Evolutionary conservation across 2,113 vertebrate species (phyloP).

Genomic region (Pica pica): DNA sequence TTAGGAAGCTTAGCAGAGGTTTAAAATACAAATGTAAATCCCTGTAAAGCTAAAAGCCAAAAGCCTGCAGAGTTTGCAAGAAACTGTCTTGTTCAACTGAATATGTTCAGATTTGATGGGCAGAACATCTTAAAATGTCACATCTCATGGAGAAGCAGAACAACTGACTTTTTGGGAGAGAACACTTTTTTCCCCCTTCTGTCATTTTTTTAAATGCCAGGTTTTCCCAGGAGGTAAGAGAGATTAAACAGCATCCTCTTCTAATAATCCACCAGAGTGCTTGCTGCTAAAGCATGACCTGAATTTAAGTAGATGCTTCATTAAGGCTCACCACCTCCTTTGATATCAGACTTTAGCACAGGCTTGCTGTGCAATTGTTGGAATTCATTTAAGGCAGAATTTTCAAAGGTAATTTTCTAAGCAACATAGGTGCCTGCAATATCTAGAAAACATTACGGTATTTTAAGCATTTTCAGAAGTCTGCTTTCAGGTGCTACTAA

Average conservation of each 20-base stretch:
- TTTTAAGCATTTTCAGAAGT: neutral
- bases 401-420: neutral
- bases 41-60: neutral
- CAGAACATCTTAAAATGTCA: neutral
- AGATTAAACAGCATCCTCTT: neutral
- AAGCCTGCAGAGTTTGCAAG: neutral
- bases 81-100: neutral
- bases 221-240: constrained; percentile 16
- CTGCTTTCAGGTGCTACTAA: neutral
- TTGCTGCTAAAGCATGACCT: constrained; percentile 1
- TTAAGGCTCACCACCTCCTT: constrained; percentile 6
- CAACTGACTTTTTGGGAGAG: neutral
- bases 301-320: constrained; percentile 30
- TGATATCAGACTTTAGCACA: neutral
- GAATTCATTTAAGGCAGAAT: neutral
- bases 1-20: neutral
- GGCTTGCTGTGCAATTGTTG: neutral
- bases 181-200: neutral
- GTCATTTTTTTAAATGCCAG: neutral
- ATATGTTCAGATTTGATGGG: neutral
- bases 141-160: neutral
- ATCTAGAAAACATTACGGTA: neutral
- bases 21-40: constrained; percentile 23
- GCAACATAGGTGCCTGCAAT: neutral
- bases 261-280: neutral